Evolutionary conservation across 2,888 invertebrate genomes (phyloP).

Genomic region (Phanerotoma sp.): DNA sequence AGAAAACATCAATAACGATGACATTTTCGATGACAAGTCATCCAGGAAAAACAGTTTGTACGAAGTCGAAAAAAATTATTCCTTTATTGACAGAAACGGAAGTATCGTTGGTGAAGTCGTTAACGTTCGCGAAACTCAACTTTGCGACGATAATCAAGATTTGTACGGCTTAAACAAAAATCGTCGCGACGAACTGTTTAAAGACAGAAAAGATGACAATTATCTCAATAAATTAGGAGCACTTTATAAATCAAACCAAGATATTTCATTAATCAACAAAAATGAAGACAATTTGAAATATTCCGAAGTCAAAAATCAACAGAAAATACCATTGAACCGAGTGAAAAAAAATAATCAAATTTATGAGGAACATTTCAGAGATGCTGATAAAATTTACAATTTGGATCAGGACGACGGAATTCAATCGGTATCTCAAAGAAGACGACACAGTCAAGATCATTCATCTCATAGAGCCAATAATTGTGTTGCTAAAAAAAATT

Average conservation of each 20-base stretch:
- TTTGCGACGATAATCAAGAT: slow-evolving; percentile 34
- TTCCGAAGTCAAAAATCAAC: slow-evolving; percentile 36
- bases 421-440: no score
- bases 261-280: neutral
- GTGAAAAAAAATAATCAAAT: slow-evolving; percentile 22
- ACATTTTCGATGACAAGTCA: slow-evolving; percentile 10
- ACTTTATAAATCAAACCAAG: slow-evolving; percentile 36
- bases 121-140: slow-evolving; percentile 22
- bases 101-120: slow-evolving; percentile 19
- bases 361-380: slow-evolving; percentile 45
- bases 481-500: no score
- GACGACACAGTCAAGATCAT: no score
- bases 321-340: no score
- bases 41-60: slow-evolving; percentile 27
- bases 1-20: slow-evolving; percentile 30
- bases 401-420: slow-evolving; percentile 42
- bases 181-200: no score
- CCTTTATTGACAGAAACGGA: slow-evolving; percentile 28
- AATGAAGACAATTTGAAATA: slow-evolving; percentile 28
- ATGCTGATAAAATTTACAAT: slow-evolving; percentile 50
- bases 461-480: no score
- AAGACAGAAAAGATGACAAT: slow-evolving; percentile 39
- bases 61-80: slow-evolving; percentile 28
- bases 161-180: slow-evolving; percentile 32
- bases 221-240: slow-evolving; percentile 35